Evolutionary conservation across 2,888 invertebrate genomes (phyloP).

Genomic region (Criorhina ranunculi): DNA sequence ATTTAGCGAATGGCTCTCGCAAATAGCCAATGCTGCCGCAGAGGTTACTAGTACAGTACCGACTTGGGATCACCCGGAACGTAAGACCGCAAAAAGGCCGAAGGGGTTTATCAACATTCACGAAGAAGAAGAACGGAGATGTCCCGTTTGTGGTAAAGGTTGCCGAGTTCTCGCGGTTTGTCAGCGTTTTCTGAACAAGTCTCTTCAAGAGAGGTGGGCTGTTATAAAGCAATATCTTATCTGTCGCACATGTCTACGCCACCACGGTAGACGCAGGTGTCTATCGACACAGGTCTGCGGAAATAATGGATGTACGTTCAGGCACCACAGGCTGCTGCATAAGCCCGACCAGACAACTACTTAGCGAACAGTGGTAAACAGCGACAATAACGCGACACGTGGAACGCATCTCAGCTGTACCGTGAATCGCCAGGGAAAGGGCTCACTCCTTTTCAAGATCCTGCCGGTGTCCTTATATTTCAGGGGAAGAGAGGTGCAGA

Average conservation of each 20-base stretch:
- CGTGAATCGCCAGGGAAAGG: not conserved
- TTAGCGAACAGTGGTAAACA: conserved; percentile 9
- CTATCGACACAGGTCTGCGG: not conserved
- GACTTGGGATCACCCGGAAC: not conserved
- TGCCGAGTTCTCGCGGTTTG: not conserved
- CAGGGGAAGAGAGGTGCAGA: not conserved
- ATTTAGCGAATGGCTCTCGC: not conserved
- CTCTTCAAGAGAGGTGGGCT: not conserved
- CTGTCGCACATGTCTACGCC: not conserved
- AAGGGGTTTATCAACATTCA: not conserved
- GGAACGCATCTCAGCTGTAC: not conserved
- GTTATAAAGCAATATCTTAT: not conserved
- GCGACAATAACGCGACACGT: not conserved
- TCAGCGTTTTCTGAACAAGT: not conserved
- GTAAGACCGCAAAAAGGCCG: not conserved
- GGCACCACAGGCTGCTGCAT: not conserved
- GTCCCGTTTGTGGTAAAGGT: not conserved
- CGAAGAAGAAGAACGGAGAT: not conserved
- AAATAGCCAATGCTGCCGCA: not conserved
- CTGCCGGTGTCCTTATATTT: conserved; percentile 1
- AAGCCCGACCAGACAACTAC: not conserved
- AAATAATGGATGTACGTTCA: not conserved
- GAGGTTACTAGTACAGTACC: not conserved
- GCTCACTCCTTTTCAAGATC: conserved; percentile 22
- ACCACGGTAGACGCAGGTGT: too few relatives aligned